Evolutionary conservation across 1,140 invertebrate genomes (phyloP).

Genomic region (Bombus cullumanus): DNA sequence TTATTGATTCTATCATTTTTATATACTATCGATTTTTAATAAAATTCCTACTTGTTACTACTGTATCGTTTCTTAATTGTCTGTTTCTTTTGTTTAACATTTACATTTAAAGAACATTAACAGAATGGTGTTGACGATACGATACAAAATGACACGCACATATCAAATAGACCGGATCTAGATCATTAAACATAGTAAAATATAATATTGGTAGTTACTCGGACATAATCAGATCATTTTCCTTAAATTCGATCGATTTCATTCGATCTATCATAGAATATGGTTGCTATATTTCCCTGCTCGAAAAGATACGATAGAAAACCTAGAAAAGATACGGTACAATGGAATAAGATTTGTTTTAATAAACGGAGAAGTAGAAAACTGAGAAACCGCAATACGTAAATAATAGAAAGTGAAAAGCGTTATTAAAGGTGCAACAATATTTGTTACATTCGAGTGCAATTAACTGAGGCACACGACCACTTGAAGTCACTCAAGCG

Average conservation of each 20-base stretch:
- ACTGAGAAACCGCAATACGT: not conserved
- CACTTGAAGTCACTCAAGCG: constrained; percentile 25
- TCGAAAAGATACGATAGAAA: too few relatives aligned
- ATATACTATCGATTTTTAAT: not conserved
- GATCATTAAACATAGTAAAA: too few relatives aligned
- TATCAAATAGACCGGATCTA: too few relatives aligned
- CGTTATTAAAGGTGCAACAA: not conserved
- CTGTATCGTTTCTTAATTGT: not conserved
- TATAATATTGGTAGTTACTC: too few relatives aligned
- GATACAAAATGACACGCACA: too few relatives aligned
- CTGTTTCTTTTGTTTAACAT: not conserved
- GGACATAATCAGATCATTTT: too few relatives aligned
- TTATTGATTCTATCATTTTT: not conserved
- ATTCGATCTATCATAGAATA: too few relatives aligned
- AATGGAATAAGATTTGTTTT: too few relatives aligned
- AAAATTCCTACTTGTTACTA: not conserved
- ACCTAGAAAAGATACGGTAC: too few relatives aligned
- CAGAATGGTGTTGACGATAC: too few relatives aligned
- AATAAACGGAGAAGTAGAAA: not conserved
- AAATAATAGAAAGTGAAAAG: constrained; percentile 12
- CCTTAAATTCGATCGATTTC: too few relatives aligned
- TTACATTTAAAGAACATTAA: not conserved
- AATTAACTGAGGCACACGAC: constrained; percentile 4
- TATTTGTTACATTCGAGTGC: constrained; percentile 14
- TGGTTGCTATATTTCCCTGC: too few relatives aligned